Percentiles rank a stretch among this genome's conserved stretches.
Conservation (phyloP, 2,797 vertebrate genomes). For the Saguinus oedipus region DNA sequence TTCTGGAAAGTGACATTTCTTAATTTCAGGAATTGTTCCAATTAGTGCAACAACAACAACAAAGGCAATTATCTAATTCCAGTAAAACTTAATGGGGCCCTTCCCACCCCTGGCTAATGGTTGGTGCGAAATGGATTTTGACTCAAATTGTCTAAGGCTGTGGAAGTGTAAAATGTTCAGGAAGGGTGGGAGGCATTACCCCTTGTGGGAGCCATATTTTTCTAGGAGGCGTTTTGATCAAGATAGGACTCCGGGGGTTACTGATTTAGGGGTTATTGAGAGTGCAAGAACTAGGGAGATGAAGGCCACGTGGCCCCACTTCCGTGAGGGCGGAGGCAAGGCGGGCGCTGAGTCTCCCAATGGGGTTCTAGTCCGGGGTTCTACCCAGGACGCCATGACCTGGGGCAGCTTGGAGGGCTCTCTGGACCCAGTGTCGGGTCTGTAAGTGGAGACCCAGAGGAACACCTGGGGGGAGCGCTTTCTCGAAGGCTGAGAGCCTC, state of each 20-base stretch:
- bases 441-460: neutral
- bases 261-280: neutral
- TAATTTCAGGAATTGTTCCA: conserved; percentile 39
- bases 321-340: fast-evolving
- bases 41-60: neutral
- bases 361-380: neutral
- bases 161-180: neutral
- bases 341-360: neutral
- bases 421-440: neutral
- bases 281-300: neutral
- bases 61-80: conserved; percentile 37
- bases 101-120: neutral
- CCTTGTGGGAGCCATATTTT: conserved; percentile 23
- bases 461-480: neutral
- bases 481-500: neutral
- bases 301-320: neutral
- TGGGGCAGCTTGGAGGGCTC: neutral
- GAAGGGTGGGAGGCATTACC: neutral
- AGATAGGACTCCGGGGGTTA: neutral
- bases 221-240: conserved; percentile 36
- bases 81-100: conserved; percentile 60
- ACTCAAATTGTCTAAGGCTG: conserved; percentile 6
- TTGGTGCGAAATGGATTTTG: conserved; percentile 38
- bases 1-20: conserved; percentile 19
- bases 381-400: neutral